These are phyloP conservation scores for Diplodus puntazzo DNA, from an alignment of 2,797 vertebrate species.

Conservation along the genomic window DNA sequence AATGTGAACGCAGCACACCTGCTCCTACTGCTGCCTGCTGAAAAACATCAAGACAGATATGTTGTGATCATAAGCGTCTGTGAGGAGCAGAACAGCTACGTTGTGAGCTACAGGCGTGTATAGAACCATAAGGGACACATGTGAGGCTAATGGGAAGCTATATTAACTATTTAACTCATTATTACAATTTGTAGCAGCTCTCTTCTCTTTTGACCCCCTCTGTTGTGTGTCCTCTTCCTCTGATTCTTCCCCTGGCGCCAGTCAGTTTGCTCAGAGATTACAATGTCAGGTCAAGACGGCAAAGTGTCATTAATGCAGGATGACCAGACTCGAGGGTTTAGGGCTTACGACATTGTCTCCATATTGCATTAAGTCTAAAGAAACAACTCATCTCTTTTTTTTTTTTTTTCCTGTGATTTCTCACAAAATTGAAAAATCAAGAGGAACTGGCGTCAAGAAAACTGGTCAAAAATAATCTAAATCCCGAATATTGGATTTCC, in stretches of 20 bases:
- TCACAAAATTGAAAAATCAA: background rate
- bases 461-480: background rate
- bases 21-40: constrained; percentile 35
- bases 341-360: constrained; percentile 42
- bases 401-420: background rate
- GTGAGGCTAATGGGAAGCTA: constrained; percentile 17
- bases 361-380: constrained; percentile 43
- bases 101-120: background rate
- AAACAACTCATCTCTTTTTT: background rate
- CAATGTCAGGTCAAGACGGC: constrained; percentile 76
- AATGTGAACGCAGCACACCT: constrained; percentile 54
- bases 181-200: constrained; percentile 50
- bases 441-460: background rate
- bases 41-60: constrained; percentile 14
- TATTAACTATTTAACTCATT: constrained; percentile 52
- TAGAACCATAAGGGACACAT: constrained; percentile 24
- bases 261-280: constrained; percentile 80
- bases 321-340: constrained; percentile 54
- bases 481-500: background rate
- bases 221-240: constrained; percentile 48
- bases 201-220: constrained; percentile 58
- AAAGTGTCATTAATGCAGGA: constrained; percentile 63
- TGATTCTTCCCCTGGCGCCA: constrained; percentile 77
- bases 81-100: background rate
- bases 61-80: background rate